Percentiles rank a stretch among this genome's conserved stretches.
These are phyloP conservation scores for Leptothorax acervorum DNA, from an alignment of 2,888 invertebrate genomes.

Conservation along the genomic window DNA sequence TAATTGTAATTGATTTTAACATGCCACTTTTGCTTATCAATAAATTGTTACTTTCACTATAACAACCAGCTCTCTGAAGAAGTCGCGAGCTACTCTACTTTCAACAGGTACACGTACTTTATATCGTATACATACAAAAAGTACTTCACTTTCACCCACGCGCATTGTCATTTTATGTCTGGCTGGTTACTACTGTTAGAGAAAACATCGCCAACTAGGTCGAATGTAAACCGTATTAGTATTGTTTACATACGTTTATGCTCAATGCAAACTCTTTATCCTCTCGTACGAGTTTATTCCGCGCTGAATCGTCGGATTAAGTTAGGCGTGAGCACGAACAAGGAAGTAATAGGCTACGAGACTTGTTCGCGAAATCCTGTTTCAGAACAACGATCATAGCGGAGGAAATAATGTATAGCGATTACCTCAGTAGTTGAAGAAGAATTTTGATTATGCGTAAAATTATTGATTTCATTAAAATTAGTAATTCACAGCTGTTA, in stretches of 20 bases:
- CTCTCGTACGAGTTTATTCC: not conserved
- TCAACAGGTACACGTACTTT: not conserved
- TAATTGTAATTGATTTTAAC: conserved; percentile 5
- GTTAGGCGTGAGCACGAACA: not conserved
- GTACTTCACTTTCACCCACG: conserved; percentile 38
- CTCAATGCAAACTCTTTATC: not conserved
- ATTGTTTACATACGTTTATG: not conserved
- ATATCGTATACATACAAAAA: not conserved
- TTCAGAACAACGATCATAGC: not conserved
- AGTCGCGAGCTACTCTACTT: not conserved
- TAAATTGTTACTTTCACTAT: conserved; percentile 23
- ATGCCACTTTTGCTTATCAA: conserved; percentile 1
- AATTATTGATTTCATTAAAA: not conserved
- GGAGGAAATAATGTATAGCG: not conserved
- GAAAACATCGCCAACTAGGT: not conserved
- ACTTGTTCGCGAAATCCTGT: not conserved
- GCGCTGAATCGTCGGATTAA: conserved; percentile 14
- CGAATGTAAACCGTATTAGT: conserved; percentile 15
- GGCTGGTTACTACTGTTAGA: not conserved
- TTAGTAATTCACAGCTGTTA: not conserved
- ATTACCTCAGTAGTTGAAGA: not conserved
- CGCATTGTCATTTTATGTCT: conserved; percentile 25
- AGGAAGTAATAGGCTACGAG: conserved; percentile 22
- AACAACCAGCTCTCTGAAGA: not conserved
- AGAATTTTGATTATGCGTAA: not conserved